Evolutionary conservation across 2,113 vertebrate species (phyloP).

Genomic region (Patagioenas fasciata): DNA sequence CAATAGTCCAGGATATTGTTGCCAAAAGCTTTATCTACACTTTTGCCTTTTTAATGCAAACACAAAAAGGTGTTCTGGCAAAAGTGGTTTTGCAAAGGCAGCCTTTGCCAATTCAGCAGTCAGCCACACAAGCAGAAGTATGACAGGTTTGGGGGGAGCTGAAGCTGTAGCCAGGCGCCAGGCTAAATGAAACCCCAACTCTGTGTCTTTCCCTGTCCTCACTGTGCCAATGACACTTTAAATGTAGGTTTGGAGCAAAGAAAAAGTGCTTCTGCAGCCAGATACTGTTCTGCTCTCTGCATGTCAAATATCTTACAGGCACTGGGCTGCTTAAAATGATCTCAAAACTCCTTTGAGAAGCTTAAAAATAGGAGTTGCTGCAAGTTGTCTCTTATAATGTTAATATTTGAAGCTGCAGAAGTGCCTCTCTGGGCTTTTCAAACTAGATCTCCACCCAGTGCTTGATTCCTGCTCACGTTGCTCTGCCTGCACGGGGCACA

Average conservation of each 20-base stretch:
- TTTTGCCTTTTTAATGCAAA: not conserved
- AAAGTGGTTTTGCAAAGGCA: not conserved
- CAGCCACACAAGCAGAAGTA: not conserved
- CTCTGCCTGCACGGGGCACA: not conserved
- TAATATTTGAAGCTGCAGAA: not conserved
- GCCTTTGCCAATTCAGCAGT: not conserved
- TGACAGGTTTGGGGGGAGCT: not conserved
- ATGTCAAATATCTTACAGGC: not conserved
- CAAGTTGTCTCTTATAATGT: not conserved
- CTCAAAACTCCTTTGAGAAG: slow-evolving; percentile 20
- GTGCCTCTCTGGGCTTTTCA: not conserved
- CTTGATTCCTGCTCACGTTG: not conserved
- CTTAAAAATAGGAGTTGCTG: slow-evolving; percentile 10
- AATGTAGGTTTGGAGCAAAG: not conserved
- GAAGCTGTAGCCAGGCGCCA: not conserved
- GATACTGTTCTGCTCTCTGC: not conserved
- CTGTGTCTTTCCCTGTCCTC: not conserved
- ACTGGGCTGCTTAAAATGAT: not conserved
- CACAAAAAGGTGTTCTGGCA: not conserved
- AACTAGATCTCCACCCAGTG: not conserved
- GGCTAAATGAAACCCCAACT: not conserved
- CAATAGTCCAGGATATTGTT: not conserved
- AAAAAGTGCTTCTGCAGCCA: not conserved
- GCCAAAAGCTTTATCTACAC: not conserved
- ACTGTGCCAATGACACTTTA: not conserved